These are phyloP conservation scores for Amblyornis subalaris DNA, from an alignment of 2,113 vertebrate species.

Conservation along the genomic window DNA sequence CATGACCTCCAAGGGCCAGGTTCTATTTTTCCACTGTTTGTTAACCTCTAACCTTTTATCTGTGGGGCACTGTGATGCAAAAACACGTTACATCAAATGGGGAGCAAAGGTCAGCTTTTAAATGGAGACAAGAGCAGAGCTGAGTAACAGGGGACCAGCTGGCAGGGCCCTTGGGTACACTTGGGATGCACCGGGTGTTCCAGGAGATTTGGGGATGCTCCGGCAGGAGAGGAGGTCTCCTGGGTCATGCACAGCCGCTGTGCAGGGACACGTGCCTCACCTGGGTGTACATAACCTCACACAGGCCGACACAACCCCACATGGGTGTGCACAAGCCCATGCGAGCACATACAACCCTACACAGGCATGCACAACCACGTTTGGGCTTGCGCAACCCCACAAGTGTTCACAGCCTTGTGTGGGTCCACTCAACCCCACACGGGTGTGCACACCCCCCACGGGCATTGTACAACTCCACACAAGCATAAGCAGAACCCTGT, in stretches of 20 bases:
- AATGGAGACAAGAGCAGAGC: not conserved
- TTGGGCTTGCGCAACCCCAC: not conserved
- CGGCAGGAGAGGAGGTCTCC: not conserved
- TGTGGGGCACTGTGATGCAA: not conserved
- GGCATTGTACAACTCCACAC: not conserved
- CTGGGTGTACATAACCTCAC: not conserved
- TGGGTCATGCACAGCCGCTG: accelerated
- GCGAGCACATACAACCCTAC: not conserved
- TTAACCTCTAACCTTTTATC: conserved; percentile 61
- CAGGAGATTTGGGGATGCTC: not conserved
- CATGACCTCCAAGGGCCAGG: conserved; percentile 17
- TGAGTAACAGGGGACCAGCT: not conserved
- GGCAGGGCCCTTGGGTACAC: accelerated
- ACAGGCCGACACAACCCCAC: not conserved
- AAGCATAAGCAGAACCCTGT: too few relatives aligned
- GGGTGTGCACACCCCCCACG: accelerated
- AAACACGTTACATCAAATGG: not conserved
- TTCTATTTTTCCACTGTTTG: conserved; percentile 27
- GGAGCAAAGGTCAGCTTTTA: conserved; percentile 50
- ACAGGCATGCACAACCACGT: not conserved
- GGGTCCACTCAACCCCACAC: accelerated
- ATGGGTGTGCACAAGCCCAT: accelerated
- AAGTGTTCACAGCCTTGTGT: not conserved
- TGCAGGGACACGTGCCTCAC: accelerated
- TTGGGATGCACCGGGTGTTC: not conserved